Evolutionary conservation across 23 tunicate genomes (phyloP).

Genomic region (Clavelina lepadiformis): DNA sequence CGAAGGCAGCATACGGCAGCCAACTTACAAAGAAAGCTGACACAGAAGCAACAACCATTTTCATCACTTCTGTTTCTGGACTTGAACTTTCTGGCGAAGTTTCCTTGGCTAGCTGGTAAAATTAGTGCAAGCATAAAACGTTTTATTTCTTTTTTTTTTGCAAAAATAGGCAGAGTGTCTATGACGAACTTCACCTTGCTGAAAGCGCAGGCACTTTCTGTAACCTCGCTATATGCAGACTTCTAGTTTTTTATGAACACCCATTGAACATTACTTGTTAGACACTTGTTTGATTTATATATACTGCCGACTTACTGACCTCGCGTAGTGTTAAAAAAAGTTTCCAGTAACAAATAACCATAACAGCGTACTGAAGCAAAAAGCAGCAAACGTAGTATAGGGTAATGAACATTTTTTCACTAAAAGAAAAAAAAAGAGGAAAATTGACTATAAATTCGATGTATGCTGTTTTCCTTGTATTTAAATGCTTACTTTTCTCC

Average conservation of each 20-base stretch:
- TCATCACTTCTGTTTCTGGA: conserved; percentile 59
- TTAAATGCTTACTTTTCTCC: conserved; percentile 4
- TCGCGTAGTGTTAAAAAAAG: conserved; percentile 44
- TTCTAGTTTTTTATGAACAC: too few species aligned
- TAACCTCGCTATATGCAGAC: too few species aligned
- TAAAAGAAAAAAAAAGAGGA: conserved; percentile 4
- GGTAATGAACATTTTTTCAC: conserved; percentile 25
- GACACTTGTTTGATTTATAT: too few species aligned
- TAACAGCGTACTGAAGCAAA: conserved; percentile 17
- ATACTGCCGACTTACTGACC: too few species aligned
- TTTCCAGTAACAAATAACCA: conserved; percentile 40
- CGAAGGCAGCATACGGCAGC: conserved; percentile 55
- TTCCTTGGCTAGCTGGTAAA: conserved; percentile 47
- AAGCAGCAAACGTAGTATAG: conserved; percentile 51
- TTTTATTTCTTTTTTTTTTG: background rate
- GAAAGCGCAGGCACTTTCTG: too few species aligned
- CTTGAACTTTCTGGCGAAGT: conserved; percentile 29
- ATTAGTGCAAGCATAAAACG: background rate
- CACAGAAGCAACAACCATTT: conserved; percentile 63
- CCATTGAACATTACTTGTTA: too few species aligned
- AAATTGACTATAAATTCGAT: background rate
- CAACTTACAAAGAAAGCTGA: conserved; percentile 45
- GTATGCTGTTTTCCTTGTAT: background rate
- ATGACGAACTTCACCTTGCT: too few species aligned
- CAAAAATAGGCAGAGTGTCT: background rate